Evolutionary conservation across 2,888 invertebrate genomes (phyloP).

Genomic region (Smittia sp.): DNA sequence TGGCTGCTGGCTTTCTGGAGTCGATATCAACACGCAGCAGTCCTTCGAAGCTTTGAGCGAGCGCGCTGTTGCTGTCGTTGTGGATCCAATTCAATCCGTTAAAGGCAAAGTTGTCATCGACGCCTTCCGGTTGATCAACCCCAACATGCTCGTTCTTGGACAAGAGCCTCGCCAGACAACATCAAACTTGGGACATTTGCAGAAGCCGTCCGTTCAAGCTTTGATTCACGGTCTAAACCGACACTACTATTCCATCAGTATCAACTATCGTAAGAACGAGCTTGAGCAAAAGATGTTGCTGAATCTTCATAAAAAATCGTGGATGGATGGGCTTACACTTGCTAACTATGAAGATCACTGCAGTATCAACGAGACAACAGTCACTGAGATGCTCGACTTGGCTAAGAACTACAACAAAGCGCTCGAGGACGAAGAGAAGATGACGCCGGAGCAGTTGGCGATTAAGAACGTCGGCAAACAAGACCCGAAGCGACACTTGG

Average conservation of each 20-base stretch:
- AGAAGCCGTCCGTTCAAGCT: constrained; percentile 98
- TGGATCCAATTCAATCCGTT: constrained; percentile 98
- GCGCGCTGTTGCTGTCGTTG: constrained; percentile 97
- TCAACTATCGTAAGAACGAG: constrained; percentile 98
- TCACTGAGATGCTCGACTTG: constrained; percentile 93
- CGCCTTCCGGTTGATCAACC: constrained; percentile 98
- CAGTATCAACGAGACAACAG: constrained; percentile 87
- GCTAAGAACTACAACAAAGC: constrained; percentile 97
- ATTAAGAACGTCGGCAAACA: constrained; percentile 99
- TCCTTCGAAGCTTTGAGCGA: constrained; percentile 98
- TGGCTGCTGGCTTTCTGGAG: constrained; percentile 99
- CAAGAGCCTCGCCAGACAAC: constrained; percentile 99
- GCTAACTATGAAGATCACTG: constrained; percentile 92
- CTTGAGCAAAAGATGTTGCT: constrained; percentile 98
- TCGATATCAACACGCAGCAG: constrained; percentile 99
- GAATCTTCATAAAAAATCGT: constrained; percentile 97
- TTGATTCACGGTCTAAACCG: constrained; percentile 97
- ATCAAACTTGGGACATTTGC: constrained; percentile 96
- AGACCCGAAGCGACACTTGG: constrained; percentile 98
- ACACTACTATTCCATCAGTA: constrained; percentile 99
- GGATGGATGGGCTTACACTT: constrained; percentile 93
- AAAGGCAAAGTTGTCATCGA: constrained; percentile 99
- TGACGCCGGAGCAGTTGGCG: constrained; percentile 98
- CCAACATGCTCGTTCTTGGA: constrained; percentile 97
- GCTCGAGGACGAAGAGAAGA: constrained; percentile 97